Base-by-base conservation (phyloP, 2,797 vertebrate species). In the Diplodus sargus region DNA sequence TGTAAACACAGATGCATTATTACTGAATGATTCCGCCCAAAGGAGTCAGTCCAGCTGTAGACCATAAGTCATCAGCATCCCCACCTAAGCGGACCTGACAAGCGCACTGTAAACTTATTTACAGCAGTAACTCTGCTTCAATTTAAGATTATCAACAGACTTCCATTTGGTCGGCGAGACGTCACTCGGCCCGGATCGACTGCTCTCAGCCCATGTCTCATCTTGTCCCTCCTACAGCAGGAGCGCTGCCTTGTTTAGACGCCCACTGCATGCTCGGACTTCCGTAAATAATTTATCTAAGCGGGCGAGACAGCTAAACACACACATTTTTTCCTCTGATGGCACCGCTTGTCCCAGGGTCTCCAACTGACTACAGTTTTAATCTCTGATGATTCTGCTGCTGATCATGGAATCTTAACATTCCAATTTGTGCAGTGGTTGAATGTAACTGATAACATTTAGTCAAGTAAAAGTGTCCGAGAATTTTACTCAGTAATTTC, bases 211-310 rank as follows among this genome's bases (percentile, higher is more conserved):
- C 77, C 60, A 65, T 68, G 83, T 85, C 74, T 81, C 82, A 83
- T 85, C 85, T 73, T 3, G 81, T 77, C 62, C 79, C 57, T 79
- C 43, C 54, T 22, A 70, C 74, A 73, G 70, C 28, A 56, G 4
- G 53, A 78, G 62, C 56, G 28, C 61, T 5, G 65, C 68, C 30
- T 73, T 76, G 75, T 90, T 89, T 88, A 79, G 56, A 89, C 47
- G 39, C 69, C 83, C 20, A 80, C 71, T 49, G 77, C 63, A 22
- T 70, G 51, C 64, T 53, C 28, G 0, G 69, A 89, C 88, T 88
- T 91, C 84, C 71, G 78, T 91, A 91, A 93, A 92, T 89, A 84
- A 93, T 92, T 92, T 89, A 88, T 90, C 82, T 84, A 72, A 79
- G 67, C 23, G 13, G 62, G 63, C 59, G 4, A 72, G 22, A 68